Percentiles rank a stretch among this genome's conserved stretches.
These are phyloP conservation scores for Myrmecophaga tridactyla DNA, from an alignment of 2,113 vertebrate genomes.

Conservation along the genomic window DNA sequence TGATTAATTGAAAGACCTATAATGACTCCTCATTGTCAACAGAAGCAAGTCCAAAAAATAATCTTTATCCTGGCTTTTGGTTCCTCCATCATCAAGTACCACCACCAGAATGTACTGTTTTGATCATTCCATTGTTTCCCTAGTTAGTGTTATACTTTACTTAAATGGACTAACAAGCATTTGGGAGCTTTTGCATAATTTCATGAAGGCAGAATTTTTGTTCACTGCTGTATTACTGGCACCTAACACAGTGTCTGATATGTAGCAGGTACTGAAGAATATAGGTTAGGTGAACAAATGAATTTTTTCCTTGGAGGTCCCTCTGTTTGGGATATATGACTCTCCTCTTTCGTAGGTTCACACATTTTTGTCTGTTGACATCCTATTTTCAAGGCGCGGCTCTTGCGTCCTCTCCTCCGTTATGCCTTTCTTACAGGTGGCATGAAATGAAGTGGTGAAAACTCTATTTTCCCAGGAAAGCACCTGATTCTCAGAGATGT, in stretches of 20 bases:
- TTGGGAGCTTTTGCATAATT: neutral
- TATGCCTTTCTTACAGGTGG: neutral
- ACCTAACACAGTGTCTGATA: neutral
- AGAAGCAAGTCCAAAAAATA: neutral
- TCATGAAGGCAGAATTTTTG: neutral
- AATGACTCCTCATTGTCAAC: neutral
- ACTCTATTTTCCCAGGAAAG: too few relatives aligned
- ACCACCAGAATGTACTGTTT: neutral
- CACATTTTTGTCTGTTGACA: neutral
- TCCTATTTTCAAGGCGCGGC: neutral
- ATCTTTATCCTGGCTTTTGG: neutral
- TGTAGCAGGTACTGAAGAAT: neutral
- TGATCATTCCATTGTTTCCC: neutral
- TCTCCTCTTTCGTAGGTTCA: neutral
- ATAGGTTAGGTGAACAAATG: neutral
- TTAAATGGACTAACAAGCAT: neutral
- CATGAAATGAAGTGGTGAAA: too few relatives aligned
- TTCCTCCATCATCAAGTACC: neutral
- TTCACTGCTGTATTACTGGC: neutral
- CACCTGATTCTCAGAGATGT: too few relatives aligned
- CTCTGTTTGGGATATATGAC: neutral
- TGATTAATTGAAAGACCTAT: conserved; percentile 52
- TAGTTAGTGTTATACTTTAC: neutral
- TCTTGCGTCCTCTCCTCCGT: neutral
- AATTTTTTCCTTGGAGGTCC: neutral